Evolutionary conservation across 2,888 invertebrate genomes (phyloP), one percentile per base, ranked within the genome.

Genomic region (Tiliacea aurago): DNA sequence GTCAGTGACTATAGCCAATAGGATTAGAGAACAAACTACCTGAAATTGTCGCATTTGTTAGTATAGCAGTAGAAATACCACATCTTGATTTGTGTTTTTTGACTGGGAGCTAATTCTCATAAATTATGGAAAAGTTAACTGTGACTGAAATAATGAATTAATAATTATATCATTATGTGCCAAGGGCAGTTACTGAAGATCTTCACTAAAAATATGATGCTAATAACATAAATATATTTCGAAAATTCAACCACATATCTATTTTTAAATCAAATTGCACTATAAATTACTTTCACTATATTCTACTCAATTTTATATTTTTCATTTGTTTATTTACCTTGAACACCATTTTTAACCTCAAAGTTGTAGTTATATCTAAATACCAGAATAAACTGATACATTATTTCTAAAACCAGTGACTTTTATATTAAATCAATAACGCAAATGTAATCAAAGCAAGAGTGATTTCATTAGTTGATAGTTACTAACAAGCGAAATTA

Each of bases 361-460:
- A 61, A 28, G 53, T 55, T 62, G 43, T 70, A 70, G 58, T 70
- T 71, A 55, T 55, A 70, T 61, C 53, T 49, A 67, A 70, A 64
- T 49, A 15, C 58, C 74, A 62, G 49, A 64, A 45, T 74, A 61
- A 66, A 81, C 68, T 84, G 84, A 76, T 72, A 66, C 33, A 28
- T 66, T 2, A 53, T 69, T 76, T 76, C 49, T 68, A 51, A 63
- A 71, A 33, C 11, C 51, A 28, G 45, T 37, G 71, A 23, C 70
- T 81, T 81, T 81, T 82, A 84, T 82, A 82, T 62, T 51, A 69
- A 78, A 78, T 59, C 70, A 70, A 72, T 70, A 71, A 70, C 80
- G 68, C 73, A 76, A 83, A 79, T 80, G 72, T 80, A 87, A 64
- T 67, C 70, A 84, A 85, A 77, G 37, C 70, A 56, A 71, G 13